Evolutionary conservation across 2,113 vertebrate species (phyloP), one percentile per base, ranked within the genome.

Genomic region (Peromyscus polionotus): DNA sequence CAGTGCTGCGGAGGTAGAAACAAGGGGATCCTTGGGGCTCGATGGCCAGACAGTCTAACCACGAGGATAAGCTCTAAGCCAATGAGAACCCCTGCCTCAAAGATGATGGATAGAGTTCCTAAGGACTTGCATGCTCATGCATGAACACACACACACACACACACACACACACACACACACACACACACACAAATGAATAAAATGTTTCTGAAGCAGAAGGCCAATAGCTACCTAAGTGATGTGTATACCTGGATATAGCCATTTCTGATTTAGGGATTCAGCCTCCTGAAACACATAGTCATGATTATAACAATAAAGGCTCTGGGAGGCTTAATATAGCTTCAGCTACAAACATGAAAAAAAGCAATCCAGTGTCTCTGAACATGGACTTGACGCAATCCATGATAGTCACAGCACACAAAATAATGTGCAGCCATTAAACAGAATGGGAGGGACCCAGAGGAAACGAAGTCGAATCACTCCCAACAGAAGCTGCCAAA

Each of bases 291-390:
- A 20, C 2, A 77, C 7, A 61, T 45, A 61, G 0, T 42, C 5
- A 2, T 31, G 17, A 39, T 8, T 59, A 63, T 72, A 88, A 63
- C 33, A 3, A 83, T 28, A 72, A 68, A 42, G 36, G 33, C 67
- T 57, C 26, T 73, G 22, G 77, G 36, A 39, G 81, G 45, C 28
- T 63, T 68, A 85, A 86, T 28, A 28, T 63, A 77, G 39, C 42
- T 67, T 65, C 76, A 57, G 39, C 88, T 86, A 70, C 1, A 68
- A 42, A 10, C 13, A 67, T 42, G 42, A 91, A 33, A 31, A 31
- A 33, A 85, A 68, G 39, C 48, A n/a, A 61, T 36, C 57, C 63
- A 83, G 73, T 51, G 48, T 73, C 86, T 97, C 96, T 95, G 80
- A 91, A 1, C 57, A 17, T 14, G 70, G 33, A 0, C 14, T 75